These are phyloP conservation scores for Tenebrosternarchus preto DNA, from an alignment of 2,113 vertebrate genomes.

Conservation along the genomic window DNA sequence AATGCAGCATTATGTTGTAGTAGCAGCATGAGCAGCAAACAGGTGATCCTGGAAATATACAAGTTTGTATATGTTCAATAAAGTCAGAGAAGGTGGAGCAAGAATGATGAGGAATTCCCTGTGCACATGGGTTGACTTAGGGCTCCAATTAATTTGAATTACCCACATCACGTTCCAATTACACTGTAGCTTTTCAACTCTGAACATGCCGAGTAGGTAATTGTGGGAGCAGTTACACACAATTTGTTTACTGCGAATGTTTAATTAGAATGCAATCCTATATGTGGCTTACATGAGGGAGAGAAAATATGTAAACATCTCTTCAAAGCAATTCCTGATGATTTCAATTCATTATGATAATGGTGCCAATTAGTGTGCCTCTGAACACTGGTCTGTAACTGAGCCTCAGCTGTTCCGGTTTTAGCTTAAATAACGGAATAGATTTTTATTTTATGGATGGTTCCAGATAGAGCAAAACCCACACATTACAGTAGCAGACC, in stretches of 20 bases:
- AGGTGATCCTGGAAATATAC: background rate
- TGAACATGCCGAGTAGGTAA: slow-evolving; percentile 26
- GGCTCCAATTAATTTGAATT: slow-evolving; percentile 58
- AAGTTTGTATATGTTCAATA: background rate
- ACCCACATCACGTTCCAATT: slow-evolving; percentile 53
- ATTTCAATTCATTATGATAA: slow-evolving; percentile 23
- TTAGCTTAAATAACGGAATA: background rate
- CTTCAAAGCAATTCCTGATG: slow-evolving; percentile 24
- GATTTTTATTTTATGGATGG: background rate
- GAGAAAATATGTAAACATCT: slow-evolving; percentile 27
- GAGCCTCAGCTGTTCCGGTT: background rate
- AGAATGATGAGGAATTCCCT: background rate
- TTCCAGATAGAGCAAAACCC: too few relatives aligned
- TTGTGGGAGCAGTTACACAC: slow-evolving; percentile 7
- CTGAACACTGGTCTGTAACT: background rate
- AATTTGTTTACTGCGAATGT: slow-evolving; percentile 16
- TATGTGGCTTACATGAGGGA: slow-evolving; percentile 2
- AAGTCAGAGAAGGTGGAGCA: slow-evolving; percentile 50
- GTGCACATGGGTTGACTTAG: slow-evolving; percentile 57
- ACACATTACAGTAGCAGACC: too few relatives aligned
- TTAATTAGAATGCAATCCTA: slow-evolving; percentile 37
- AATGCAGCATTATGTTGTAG: background rate
- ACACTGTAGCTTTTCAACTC: slow-evolving; percentile 38
- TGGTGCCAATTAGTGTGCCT: background rate
- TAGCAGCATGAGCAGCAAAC: too few relatives aligned